These are phyloP conservation scores for Dendrophyllia cribrosa DNA, from an alignment of 64 coral and sea anemone genomes.

Conservation along the genomic window DNA sequence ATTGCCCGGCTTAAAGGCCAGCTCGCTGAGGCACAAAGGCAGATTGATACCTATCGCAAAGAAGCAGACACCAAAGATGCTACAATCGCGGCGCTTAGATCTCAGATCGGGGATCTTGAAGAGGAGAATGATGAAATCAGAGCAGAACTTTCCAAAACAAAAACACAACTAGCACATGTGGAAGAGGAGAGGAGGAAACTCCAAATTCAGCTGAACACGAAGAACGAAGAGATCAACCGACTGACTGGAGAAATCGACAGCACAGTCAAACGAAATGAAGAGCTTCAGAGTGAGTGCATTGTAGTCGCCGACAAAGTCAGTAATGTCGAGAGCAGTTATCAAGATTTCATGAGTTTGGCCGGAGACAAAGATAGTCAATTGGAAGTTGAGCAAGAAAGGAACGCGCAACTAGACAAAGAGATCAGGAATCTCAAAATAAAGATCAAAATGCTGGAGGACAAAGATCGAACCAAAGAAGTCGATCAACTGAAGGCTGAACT, in stretches of 20 bases:
- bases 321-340: conserved; percentile 81
- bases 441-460: conserved; percentile 73
- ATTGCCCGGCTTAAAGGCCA: conserved; percentile 78
- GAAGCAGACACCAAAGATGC: conserved; percentile 81
- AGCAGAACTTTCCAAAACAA: conserved; percentile 78
- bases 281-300: conserved; percentile 79
- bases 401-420: conserved; percentile 73
- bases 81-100: conserved; percentile 73
- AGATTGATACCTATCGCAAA: conserved; percentile 68
- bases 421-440: conserved; percentile 57
- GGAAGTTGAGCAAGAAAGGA: conserved; percentile 79
- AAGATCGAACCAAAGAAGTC: conserved; percentile 84
- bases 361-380: conserved; percentile 63
- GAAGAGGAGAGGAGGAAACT: conserved; percentile 82
- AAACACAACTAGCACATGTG: conserved; percentile 66
- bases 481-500: conserved; percentile 89
- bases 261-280: conserved; percentile 73
- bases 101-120: conserved; percentile 68
- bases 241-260: conserved; percentile 79
- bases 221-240: conserved; percentile 84
- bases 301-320: conserved; percentile 79
- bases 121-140: conserved; percentile 84
- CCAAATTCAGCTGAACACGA: conserved; percentile 61
- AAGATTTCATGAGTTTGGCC: conserved; percentile 71
- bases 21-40: conserved; percentile 78